phyloP scores from a whole-genome alignment of 1,140 invertebrate species.

The Drosophila equinoxialis region DNA sequence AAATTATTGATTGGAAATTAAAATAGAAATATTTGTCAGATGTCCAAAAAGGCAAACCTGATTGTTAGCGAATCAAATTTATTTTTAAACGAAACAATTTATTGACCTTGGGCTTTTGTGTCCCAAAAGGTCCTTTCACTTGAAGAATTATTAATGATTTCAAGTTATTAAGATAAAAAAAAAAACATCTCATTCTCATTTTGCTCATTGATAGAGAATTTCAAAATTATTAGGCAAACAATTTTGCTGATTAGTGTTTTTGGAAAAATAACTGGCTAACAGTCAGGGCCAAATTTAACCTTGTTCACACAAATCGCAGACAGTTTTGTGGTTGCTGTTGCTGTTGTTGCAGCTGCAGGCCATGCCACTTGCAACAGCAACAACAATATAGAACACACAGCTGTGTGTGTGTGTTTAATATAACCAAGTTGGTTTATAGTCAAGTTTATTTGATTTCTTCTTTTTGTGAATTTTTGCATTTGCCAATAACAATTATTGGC shows the following conservation, averaged over 20 bases:
- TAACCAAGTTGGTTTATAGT: conserved; percentile 21
- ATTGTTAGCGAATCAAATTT: no score
- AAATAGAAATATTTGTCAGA: no score
- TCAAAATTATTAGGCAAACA: not conserved
- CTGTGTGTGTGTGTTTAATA: conserved; percentile 38
- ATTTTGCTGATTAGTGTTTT: conserved; percentile 35
- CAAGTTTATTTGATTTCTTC: conserved; percentile 31
- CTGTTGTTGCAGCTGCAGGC: conserved; percentile 68
- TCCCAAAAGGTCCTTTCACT: no score
- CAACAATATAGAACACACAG: conserved; percentile 72
- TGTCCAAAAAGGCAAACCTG: no score
- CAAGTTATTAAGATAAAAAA: no score
- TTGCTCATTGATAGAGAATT: no score
- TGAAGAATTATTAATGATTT: no score
- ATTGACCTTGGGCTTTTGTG: no score
- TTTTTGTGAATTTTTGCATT: conserved; percentile 28
- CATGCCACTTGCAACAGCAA: conserved; percentile 50
- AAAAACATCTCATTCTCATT: no score
- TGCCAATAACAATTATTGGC: conserved; percentile 66
- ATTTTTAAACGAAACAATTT: no score
- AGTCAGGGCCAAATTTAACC: conserved; percentile 66
- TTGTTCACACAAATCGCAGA: conserved; percentile 46
- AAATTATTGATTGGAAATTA: no score
- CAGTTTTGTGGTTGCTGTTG: conserved; percentile 46
- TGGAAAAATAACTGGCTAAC: conserved; percentile 21